A percentile compares a stretch with the other conserved stretches of the same genome.
These are phyloP conservation scores for Squalus acanthias DNA, from an alignment of 2,797 vertebrate genomes.

Conservation along the genomic window DNA sequence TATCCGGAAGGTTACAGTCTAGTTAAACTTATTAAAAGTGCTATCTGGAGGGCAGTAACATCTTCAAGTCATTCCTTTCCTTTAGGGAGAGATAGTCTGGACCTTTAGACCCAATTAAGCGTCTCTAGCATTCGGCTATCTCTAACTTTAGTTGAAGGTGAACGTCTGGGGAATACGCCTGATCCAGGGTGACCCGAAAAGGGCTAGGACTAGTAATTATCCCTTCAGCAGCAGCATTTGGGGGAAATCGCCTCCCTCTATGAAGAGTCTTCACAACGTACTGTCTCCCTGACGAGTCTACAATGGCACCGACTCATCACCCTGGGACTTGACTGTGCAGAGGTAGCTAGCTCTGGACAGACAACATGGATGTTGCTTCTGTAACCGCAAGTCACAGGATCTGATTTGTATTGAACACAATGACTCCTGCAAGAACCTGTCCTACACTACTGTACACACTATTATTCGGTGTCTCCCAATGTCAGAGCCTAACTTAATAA, in stretches of 20 bases:
- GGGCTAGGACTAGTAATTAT: too few relatives aligned
- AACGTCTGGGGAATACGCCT: too few relatives aligned
- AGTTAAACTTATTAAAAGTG: too few relatives aligned
- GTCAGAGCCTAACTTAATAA: background rate
- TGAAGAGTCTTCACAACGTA: background rate
- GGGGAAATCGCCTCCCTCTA: too few relatives aligned
- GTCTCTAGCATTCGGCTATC: too few relatives aligned
- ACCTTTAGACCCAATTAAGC: too few relatives aligned
- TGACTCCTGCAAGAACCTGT: background rate
- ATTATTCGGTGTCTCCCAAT: background rate
- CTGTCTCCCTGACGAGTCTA: background rate
- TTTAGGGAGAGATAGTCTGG: too few relatives aligned
- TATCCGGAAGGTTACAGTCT: too few relatives aligned
- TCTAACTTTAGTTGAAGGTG: too few relatives aligned
- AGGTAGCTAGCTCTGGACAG: background rate
- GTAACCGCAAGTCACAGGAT: background rate
- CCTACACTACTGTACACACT: background rate
- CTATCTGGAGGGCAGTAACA: too few relatives aligned
- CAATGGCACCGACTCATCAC: background rate
- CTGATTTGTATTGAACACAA: background rate
- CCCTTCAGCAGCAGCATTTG: background rate
- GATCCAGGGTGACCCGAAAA: too few relatives aligned
- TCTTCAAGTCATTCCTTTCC: too few relatives aligned
- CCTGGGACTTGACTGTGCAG: background rate
- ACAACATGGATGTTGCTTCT: background rate